Base-by-base conservation (phyloP, 2,797 vertebrate genomes). In the Amniataba percoides region DNA sequence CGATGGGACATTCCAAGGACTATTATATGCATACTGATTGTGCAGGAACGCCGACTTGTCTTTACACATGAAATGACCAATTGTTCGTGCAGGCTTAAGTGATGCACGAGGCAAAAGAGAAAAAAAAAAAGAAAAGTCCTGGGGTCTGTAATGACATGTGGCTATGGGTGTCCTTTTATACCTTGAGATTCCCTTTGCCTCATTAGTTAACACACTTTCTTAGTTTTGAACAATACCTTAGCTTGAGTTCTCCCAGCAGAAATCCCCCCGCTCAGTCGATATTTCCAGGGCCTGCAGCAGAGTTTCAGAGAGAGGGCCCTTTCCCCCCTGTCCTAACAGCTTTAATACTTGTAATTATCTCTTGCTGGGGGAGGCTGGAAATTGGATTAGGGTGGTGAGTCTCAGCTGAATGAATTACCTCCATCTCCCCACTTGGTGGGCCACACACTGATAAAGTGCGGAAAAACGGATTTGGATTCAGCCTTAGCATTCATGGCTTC, bases 331-430 rank as follows among this genome's bases (percentile, higher is more conserved):
- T 91, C 85, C 90, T 94, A 94, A 95, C 94, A 95, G 96, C 95
- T 96, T 97, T 96, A 96, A 96, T 95, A 95, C 95, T 96, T 96
- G 95, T 96, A 97, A 97, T 97, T 97, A 97, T 97, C 96, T 97
- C 95, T 97, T 94, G 94, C 95, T 94, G 94, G 95, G 96, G 96
- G 96, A 96, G 96, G 95, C 95, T 96, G 95, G 96, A 97, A 97
- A 97, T 97, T 97, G 96, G 96, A 97, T 97, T 97, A 97, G 95
- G 95, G 94, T 96, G 95, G 94, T 96, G 95, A 95, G 96, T 95
- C 95, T 96, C 96, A 97, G 96, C 93, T 96, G 96, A 97, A 94
- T 96, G 96, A 95, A 94, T 95, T 95, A 95, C 94, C 96, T 96
- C 95, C 95, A 96, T 96, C 96, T 96, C 96, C 96, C 96, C 97